Conservation (phyloP, 1,140 invertebrate species). For the Tachypleus tridentatus region DNA sequence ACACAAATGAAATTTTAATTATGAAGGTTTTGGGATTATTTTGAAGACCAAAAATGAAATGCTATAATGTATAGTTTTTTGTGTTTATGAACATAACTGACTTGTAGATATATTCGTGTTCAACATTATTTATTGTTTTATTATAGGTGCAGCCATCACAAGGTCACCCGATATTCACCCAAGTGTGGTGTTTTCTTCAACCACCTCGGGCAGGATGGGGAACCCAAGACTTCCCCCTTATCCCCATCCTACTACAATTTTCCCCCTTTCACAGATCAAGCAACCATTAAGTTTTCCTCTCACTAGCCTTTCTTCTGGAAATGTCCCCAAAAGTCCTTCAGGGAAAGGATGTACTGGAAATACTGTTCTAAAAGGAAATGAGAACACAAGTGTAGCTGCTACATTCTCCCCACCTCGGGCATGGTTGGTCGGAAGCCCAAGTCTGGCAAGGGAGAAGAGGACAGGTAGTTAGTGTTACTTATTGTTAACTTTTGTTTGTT, state of each 20-base stretch:
- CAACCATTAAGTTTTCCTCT: constrained; percentile 44
- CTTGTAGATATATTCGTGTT: constrained; percentile 1
- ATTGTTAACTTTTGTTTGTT: constrained; percentile 21
- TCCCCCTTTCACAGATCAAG: constrained; percentile 71
- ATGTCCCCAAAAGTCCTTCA: constrained; percentile 21
- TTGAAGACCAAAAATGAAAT: too few species aligned
- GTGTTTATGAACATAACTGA: neutral
- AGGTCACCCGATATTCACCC: constrained; percentile 33
- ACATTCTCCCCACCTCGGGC: constrained; percentile 61
- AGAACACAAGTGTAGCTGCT: constrained; percentile 52
- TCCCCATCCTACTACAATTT: constrained; percentile 62
- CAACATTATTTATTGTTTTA: constrained; percentile 4
- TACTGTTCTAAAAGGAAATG: constrained; percentile 6
- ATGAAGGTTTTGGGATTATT: too few species aligned
- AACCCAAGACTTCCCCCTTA: constrained; percentile 77
- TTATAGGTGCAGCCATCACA: constrained; percentile 31
- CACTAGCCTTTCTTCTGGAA: constrained; percentile 22
- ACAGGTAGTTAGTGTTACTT: too few species aligned
- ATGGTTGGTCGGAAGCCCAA: constrained; percentile 47
- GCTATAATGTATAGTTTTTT: neutral
- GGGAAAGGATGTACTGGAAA: constrained; percentile 16
- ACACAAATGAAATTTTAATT: too few species aligned
- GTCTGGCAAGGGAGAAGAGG: constrained; percentile 30
- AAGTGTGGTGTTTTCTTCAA: constrained; percentile 59
- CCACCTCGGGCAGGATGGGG: constrained; percentile 33